Evolutionary conservation across 2,113 vertebrate genomes (phyloP).

Genomic region (Odontesthes bonariensis): DNA sequence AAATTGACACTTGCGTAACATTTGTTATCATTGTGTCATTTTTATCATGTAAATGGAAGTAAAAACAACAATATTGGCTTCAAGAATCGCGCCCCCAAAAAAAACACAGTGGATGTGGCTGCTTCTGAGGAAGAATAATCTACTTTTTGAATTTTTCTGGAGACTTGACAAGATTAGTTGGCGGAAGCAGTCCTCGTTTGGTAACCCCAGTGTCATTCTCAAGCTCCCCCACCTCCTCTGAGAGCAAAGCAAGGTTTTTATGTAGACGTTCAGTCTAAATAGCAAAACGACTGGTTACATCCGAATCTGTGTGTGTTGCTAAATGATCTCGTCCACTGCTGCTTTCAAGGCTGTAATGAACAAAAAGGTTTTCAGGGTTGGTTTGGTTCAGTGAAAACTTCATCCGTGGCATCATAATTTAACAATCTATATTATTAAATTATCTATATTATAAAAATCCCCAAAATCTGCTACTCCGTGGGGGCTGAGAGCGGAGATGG

Average conservation of each 20-base stretch:
- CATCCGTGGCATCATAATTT: not conserved
- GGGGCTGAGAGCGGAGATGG: too few species aligned
- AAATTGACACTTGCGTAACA: too few species aligned
- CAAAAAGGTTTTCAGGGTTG: not conserved
- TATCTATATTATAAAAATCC: not conserved
- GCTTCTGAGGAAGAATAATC: conserved; percentile 11
- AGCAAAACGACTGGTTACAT: conserved; percentile 35
- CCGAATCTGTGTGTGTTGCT: conserved; percentile 13
- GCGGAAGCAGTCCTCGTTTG: conserved; percentile 13
- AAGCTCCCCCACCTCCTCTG: conserved; percentile 36
- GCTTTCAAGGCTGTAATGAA: conserved; percentile 2
- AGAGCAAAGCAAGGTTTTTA: conserved; percentile 32
- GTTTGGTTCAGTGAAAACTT: conserved; percentile 10
- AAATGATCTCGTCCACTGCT: conserved; percentile 8
- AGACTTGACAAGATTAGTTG: conserved; percentile 40
- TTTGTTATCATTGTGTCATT: too few species aligned
- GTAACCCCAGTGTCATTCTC: conserved; percentile 42
- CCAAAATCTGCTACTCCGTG: too few species aligned
- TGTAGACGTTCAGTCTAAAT: conserved; percentile 34
- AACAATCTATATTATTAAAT: not conserved
- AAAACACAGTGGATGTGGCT: conserved; percentile 30
- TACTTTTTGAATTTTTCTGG: conserved; percentile 38
- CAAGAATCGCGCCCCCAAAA: too few species aligned
- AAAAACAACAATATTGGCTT: too few species aligned
- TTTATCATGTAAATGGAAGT: too few species aligned